phyloP scores from a whole-genome alignment of 1,140 invertebrate genomes.

The Dendroctonus ponderosae region DNA sequence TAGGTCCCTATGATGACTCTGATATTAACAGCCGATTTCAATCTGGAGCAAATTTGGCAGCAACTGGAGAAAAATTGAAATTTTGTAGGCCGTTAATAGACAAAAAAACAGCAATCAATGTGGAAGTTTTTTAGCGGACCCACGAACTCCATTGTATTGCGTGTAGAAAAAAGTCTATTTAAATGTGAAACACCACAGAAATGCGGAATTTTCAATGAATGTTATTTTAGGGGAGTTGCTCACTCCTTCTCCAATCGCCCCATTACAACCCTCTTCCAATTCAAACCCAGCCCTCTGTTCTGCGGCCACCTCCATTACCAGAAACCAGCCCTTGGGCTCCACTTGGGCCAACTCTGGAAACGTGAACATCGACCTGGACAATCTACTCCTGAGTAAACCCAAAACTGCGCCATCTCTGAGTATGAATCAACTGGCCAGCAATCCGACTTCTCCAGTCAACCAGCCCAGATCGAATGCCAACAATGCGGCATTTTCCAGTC shows the following conservation, averaged over 20 bases:
- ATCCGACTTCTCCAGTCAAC: slow-evolving; percentile 55
- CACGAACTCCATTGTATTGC: too few relatives aligned
- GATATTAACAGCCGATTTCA: too few relatives aligned
- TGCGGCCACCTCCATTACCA: slow-evolving; percentile 26
- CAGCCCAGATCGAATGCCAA: slow-evolving; percentile 36
- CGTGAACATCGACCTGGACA: slow-evolving; percentile 89
- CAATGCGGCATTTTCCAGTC: slow-evolving; percentile 25
- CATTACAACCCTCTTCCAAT: slow-evolving; percentile 48
- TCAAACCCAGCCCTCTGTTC: slow-evolving; percentile 40
- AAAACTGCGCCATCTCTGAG: slow-evolving; percentile 65
- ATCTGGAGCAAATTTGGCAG: too few relatives aligned
- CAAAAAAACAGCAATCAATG: too few relatives aligned
- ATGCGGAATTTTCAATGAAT: too few relatives aligned
- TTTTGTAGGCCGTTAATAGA: too few relatives aligned
- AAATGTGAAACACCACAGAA: too few relatives aligned
- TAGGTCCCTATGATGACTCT: too few relatives aligned
- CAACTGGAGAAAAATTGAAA: too few relatives aligned
- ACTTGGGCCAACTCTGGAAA: slow-evolving; percentile 81
- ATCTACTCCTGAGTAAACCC: slow-evolving; percentile 68
- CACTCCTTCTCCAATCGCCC: slow-evolving; percentile 41
- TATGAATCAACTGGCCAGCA: slow-evolving; percentile 84
- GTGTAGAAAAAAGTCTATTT: too few relatives aligned
- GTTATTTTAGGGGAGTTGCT: slow-evolving; percentile 41
- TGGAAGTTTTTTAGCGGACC: too few relatives aligned
- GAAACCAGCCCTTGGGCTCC: slow-evolving; percentile 61